Percentiles rank a stretch among this genome's conserved stretches.
phyloP scores from a whole-genome alignment of 1,140 invertebrate species.

The Laupala kohalensis region DNA sequence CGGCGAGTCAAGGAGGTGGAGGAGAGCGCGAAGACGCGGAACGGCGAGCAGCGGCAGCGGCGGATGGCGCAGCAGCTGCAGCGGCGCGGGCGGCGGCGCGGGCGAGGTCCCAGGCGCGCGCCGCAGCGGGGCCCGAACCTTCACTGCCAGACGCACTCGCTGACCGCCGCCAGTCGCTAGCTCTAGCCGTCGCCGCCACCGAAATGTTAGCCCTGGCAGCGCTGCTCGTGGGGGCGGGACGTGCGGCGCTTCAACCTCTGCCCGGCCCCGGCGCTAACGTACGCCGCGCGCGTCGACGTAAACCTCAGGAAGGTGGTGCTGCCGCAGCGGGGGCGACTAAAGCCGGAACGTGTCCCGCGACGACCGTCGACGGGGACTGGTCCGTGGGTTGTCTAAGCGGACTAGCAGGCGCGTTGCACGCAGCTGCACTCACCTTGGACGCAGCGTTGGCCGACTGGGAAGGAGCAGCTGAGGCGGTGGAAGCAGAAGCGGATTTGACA shows the following conservation, averaged over 20 bases:
- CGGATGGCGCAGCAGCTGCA: not conserved
- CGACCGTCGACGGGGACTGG: not conserved
- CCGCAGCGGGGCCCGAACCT: not conserved
- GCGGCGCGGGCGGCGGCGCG: not conserved
- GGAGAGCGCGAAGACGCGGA: not conserved
- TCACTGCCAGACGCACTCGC: not conserved
- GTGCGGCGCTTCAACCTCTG: not conserved
- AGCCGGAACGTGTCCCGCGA: not conserved
- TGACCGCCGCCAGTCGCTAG: not conserved
- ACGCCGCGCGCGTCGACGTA: not conserved
- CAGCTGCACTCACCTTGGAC: constrained; percentile 1
- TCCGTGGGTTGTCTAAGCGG: not conserved
- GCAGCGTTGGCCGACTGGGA: constrained; percentile 2
- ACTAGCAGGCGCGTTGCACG: not conserved
- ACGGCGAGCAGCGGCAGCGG: not conserved
- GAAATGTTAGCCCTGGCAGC: not conserved
- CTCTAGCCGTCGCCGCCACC: too few species aligned
- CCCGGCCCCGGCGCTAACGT: not conserved
- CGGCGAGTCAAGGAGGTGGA: not conserved
- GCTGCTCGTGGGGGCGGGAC: not conserved
- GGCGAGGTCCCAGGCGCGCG: not conserved
- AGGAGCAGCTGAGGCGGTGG: not conserved
- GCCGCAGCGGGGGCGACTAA: too few species aligned
- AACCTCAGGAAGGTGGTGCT: not conserved
- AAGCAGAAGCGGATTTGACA: not conserved